A percentile compares a stretch with the other conserved stretches of the same genome.
Evolutionary conservation across 2,888 invertebrate genomes (phyloP).

Genomic region (Cetonia aurata): DNA sequence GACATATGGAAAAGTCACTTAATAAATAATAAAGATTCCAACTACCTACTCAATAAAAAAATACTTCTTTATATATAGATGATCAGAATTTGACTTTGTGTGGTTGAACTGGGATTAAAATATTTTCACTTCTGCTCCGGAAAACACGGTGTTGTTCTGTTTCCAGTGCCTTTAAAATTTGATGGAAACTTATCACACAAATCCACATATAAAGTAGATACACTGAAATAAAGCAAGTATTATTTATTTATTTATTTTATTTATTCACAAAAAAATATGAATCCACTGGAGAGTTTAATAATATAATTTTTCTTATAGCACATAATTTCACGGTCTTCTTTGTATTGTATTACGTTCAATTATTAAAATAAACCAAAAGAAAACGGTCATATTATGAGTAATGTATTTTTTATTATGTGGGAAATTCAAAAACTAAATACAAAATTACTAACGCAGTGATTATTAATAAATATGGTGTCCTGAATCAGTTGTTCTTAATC

Average conservation of each 20-base stretch:
- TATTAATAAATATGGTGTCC: no score
- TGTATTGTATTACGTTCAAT: no score
- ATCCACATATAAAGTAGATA: constrained; percentile 48
- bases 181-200: constrained; percentile 44
- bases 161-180: constrained; percentile 43
- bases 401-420: no score
- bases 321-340: no score
- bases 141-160: constrained; percentile 28
- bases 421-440: no score
- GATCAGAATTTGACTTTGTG: background rate
- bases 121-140: constrained; percentile 3
- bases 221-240: constrained; percentile 41
- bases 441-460: no score
- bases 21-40: background rate
- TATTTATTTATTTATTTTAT: background rate
- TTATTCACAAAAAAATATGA: background rate
- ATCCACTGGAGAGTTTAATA: background rate
- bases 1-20: background rate
- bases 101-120: constrained; percentile 11
- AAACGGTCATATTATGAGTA: no score
- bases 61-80: background rate
- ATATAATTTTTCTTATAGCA: no score
- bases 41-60: no score
- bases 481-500: no score
- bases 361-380: no score